A percentile compares a stretch with the other conserved stretches of the same genome.
These are phyloP conservation scores for Oxygymnocypris stewartii DNA, from an alignment of 2,113 vertebrate genomes.

Conservation along the genomic window DNA sequence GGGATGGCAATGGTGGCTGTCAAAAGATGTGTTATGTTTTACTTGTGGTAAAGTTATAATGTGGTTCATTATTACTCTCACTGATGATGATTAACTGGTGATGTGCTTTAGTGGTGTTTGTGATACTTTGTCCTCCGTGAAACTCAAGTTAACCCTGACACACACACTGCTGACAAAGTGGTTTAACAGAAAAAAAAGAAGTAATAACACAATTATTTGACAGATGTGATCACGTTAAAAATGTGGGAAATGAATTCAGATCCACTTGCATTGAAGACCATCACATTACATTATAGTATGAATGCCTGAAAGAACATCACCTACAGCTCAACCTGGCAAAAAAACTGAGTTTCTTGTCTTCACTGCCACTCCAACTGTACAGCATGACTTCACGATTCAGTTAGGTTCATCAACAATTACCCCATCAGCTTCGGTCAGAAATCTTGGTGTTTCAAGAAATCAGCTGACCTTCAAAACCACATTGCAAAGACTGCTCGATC, in stretches of 20 bases:
- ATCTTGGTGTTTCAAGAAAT: too few relatives aligned
- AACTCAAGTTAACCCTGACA: not conserved
- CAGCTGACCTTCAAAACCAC: too few relatives aligned
- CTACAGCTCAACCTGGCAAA: too few relatives aligned
- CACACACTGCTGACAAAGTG: constrained; percentile 22
- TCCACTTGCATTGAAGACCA: not conserved
- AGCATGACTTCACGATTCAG: too few relatives aligned
- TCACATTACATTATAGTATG: not conserved
- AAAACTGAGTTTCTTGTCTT: too few relatives aligned
- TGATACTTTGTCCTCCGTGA: constrained; percentile 18
- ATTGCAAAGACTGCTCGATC: too few relatives aligned
- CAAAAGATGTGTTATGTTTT: not conserved
- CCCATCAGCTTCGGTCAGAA: too few relatives aligned
- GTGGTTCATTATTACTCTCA: constrained; percentile 20
- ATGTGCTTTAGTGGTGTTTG: constrained; percentile 27
- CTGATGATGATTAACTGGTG: constrained; percentile 29
- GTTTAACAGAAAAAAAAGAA: not conserved
- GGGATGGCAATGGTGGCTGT: not conserved
- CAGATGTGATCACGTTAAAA: not conserved
- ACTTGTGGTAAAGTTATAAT: not conserved
- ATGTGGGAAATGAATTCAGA: not conserved
- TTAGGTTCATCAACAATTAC: too few relatives aligned
- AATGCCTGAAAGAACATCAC: too few relatives aligned
- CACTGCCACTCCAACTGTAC: too few relatives aligned
- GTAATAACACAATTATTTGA: too few relatives aligned